Evolutionary conservation across 2,797 vertebrate genomes (phyloP), one percentile per base, ranked within the genome.

Genomic region (Paramormyrops hopkinsi): DNA sequence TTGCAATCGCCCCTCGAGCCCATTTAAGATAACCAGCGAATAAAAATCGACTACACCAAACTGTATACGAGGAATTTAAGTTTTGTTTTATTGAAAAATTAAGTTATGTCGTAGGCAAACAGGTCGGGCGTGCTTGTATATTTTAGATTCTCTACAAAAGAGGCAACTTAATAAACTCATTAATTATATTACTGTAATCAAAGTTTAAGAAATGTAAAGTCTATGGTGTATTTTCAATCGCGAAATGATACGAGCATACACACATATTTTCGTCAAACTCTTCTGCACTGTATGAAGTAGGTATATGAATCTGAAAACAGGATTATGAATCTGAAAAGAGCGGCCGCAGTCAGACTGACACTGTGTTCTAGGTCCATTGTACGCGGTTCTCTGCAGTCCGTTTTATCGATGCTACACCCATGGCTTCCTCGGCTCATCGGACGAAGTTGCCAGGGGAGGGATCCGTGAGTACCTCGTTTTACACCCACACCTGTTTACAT

Each of bases 281-380:
- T 22, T 44, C 44, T 44, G 46, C 82, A 84, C 8, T 46, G n/a
- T 19, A 6, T 56, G 4, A 37, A 44, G 19, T 50, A 50, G 33
- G 14, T 82, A 41, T 19, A n/a, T 82, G 5, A n/a, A 84, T 83
- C 29, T 69, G 11, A 14, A 69, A 69, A 69, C 9, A 12, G 59
- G 8, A 25, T 25, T 65, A 65, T 65, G 22, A 65, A 25, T 25
- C 22, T 25, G 59, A 65, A 65, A 69, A 69, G 2, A 69, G 65
- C 3, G 51, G 29, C 14, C 12, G 17, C 37, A 69, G 19, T 89
- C 59, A 73, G 12, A 73, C 37, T 46, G 37, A 22, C 48, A 44
- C 7, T 76, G 48, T 87, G 62, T 56, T 87, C 84, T 73, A 89
- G 89, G 83, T n/a, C 84, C 19, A 33, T 54, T 54, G 62, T 29